phyloP scores from a whole-genome alignment of 2,797 vertebrate species.

The Anabas testudineus region DNA sequence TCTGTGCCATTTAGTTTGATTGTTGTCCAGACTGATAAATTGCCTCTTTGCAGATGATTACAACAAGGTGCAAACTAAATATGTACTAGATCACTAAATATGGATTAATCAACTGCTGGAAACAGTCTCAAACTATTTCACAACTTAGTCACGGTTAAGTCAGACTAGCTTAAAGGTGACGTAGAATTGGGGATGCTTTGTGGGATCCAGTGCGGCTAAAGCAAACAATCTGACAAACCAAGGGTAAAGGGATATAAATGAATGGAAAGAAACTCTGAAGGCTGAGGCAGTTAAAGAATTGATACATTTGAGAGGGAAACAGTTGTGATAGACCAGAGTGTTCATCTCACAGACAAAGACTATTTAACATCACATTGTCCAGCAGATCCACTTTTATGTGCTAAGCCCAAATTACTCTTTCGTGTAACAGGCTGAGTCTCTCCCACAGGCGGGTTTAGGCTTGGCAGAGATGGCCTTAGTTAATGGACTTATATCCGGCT shows the following conservation, averaged over 20 bases:
- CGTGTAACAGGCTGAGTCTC: slow-evolving; percentile 9
- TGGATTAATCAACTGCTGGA: too few species aligned
- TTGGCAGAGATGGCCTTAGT: slow-evolving; percentile 30
- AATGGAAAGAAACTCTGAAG: background rate
- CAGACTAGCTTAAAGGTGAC: background rate
- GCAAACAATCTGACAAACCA: background rate
- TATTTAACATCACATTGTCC: background rate
- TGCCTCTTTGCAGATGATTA: too few species aligned
- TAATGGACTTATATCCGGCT: slow-evolving; percentile 43
- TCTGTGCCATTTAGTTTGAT: background rate
- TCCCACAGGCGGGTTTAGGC: slow-evolving; percentile 20
- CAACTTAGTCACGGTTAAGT: too few species aligned
- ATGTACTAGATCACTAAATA: too few species aligned
- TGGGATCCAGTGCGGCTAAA: background rate
- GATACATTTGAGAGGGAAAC: background rate
- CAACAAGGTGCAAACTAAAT: too few species aligned
- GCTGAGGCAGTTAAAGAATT: background rate
- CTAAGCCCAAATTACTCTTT: slow-evolving; percentile 21
- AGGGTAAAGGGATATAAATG: background rate
- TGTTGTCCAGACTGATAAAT: too few species aligned
- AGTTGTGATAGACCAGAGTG: background rate
- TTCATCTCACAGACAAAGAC: background rate
- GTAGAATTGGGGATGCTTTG: too few species aligned
- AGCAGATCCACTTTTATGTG: background rate
- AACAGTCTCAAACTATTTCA: too few species aligned